Base-by-base conservation (phyloP, 2,113 vertebrate species). In the Synodontis membranacea region DNA sequence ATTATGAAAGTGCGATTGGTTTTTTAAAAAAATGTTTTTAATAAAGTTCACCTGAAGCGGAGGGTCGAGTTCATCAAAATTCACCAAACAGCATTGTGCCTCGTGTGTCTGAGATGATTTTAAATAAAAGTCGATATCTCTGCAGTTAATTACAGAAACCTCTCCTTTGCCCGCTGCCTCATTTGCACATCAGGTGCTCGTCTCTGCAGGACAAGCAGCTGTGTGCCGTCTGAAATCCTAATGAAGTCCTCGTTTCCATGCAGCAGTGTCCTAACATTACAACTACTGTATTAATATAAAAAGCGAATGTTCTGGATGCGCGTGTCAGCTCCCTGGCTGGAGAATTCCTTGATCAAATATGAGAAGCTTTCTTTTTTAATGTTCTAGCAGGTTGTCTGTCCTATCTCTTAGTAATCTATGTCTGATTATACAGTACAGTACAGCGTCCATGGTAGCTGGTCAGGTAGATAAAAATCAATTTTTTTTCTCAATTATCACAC, bases 131-230 rank as follows among this genome's bases (percentile, higher is more conserved):
- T 88, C 88, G 88, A 93, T 91, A 92, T 80, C 88, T 92, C 91
- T 86, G 87, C 50, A 79, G 86, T 85, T 86, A 64, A 80, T 64
- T 80, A 74, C 64, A 60, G 46, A 42, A 81, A 68, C 74, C 84
- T 91, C 88, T 90, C 90, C 90, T 89, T 87, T 88, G 82, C 68
- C 64, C 68, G 86, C 86, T 85, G 80, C 54, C 85, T 79, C 87
- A 86, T 90, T 91, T 88, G 82, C 89, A 88, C 86, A 60, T 92
- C 90, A 91, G 92, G 89, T 90, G 88, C 60, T 88, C 88, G 87
- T 68, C 83, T 46, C 83, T 39, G 88, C 72, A 89, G 62, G 74
- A 87, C 80, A 72, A 62, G 83, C 88, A 88, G 86, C 84, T 84
- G 74, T 56, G 80, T 54, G 54, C 48, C 10, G 31, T 68, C 68